Evolutionary conservation across 2,888 invertebrate genomes (phyloP), one percentile per base, ranked within the genome.

Genomic region (Eupeodes latifasciatus): DNA sequence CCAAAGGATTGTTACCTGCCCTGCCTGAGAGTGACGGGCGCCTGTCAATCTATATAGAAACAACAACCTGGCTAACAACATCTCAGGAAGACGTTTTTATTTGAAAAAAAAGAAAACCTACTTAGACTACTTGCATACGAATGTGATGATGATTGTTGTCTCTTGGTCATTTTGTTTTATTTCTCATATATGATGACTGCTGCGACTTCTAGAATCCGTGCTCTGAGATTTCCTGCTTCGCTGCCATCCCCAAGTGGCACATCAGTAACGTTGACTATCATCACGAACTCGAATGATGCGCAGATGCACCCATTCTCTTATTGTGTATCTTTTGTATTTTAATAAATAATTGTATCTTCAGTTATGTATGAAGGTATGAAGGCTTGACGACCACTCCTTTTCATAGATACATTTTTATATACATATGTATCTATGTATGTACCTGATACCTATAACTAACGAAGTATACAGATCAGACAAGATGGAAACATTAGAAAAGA

Each of bases 221-320:
- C 27, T 36, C 12, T 78, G 59, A 67, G 66, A 83, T 83, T 72
- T 83, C 78, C 83, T 78, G 72, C 67, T 78, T 74, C 67, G 44
- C 59, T 61, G 44, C 59, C 53, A 61, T 67, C 40, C 6, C 40
- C 40, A 40, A 40, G 78, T 67, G 53, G 34, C 53, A 0, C 27
- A 27, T 27, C 59, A 40, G 59, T 59, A 5, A 27, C 59, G 27
- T 10, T 44, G 62, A 62, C 76, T 76, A 69, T 62, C 81, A 81
- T 75, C 81, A 67, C 67, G 36, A 51, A 53, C 51, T 51, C 67
- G 36, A 51, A 53, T 34, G 34, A 67, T 67, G 67, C 67, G 40
- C 40, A 51, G 36, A 71, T 59, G 72, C 71, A 53, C 51, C 71
- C 77, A 77, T 19, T 78, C 72, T 16, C 40, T 57, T 64, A 55